Base-by-base conservation (phyloP, 1,140 invertebrate genomes). In the Drosophila gunungcola region DNA sequence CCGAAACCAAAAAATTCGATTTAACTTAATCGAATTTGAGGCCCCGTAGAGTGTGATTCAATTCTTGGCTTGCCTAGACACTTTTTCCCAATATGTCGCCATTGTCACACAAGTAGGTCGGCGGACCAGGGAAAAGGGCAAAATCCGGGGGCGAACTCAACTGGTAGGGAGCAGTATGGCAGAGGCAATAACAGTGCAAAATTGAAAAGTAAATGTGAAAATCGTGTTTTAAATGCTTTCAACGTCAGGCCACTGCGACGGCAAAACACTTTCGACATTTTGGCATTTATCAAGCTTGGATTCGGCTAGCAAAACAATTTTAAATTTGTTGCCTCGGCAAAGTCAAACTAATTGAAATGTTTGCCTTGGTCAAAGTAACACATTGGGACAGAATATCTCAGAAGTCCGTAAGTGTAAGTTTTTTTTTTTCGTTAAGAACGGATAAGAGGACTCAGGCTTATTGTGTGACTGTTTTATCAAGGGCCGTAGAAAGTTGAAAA, bases 201-300 rank as follows among this genome's bases (percentile, higher is more conserved):
- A 84, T 85, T 84, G 81, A 80, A 77, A 84, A 74, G 78, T 80
- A 85, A 84, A 84, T 84, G 81, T 73, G 81, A 84, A 84, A 84
- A 84, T 85, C 81, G 81, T 84, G 81, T 84, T 84, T 84, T 85
- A 84, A 83, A 85, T 84, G 81, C 68, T 73, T 77, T 77, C 60
- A 52, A 75, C 76, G 80, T 82, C 80, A 83, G 76, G 29, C 75
- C 53, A 43, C 52, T 68, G 60, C 60, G 38, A 65, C n/a, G 64
- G 64, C 52, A 72, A 57, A 70, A 72, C 68, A 70, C 68, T 70
- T 72, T 72, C 68, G 68, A 72, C 72, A 80, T 72, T 84, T 80
- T 83, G 81, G 80, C 80, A 83, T 84, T 83, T 83, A 83, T 84
- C 80, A 83, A 76, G 76, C 67, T 68, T 68, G 61, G 43, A 55